Evolutionary conservation across 2,888 invertebrate species (phyloP), one percentile per base, ranked within the genome.

Genomic region (Bellardia bayeri): DNA sequence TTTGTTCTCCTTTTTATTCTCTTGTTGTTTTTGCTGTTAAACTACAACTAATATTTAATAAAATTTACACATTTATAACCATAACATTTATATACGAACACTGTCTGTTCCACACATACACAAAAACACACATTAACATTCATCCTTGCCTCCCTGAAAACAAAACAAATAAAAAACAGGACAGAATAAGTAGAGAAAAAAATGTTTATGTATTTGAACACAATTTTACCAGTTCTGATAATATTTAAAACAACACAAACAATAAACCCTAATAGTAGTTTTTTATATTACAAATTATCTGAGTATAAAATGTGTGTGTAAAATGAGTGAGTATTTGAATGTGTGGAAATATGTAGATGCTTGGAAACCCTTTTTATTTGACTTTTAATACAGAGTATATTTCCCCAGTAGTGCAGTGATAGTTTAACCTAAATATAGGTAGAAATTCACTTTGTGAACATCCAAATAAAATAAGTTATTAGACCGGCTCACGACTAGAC

Each of bases 31-130:
- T 76, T 69, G 37, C 45, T 71, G 37, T 71, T 76, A 54, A 74
- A 75, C 68, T 37, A 79, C 74, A 64, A 74, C 68, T 72, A 79
- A 82, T 79, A 79, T 81, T 87, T 81, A 87, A 76, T 83, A 87
- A 87, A 87, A 83, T 76, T 83, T 81, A 76, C 80, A 72, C 80
- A 84, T 87, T 87, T 83, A 86, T 76, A 80, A 69, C 63, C 80
- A 80, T 69, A 81, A 85, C 61, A 71, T 72, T 64, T 72, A 69
- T 45, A 16, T 66, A 66, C 37, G 82, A 82, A 45, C 37, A 79
- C 78, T 78, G 84, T 74, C 76, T 82, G 72, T 63, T 64, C 56
- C 66, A 76, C 54, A 81, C 66, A 80, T 64, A 23, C 40, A 23
- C 40, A n/a, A 63, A 78, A 30, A 58, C 37, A 85, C 16, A n/a